Base-by-base conservation (phyloP, 2,113 vertebrate genomes). In the Silurus meridionalis region DNA sequence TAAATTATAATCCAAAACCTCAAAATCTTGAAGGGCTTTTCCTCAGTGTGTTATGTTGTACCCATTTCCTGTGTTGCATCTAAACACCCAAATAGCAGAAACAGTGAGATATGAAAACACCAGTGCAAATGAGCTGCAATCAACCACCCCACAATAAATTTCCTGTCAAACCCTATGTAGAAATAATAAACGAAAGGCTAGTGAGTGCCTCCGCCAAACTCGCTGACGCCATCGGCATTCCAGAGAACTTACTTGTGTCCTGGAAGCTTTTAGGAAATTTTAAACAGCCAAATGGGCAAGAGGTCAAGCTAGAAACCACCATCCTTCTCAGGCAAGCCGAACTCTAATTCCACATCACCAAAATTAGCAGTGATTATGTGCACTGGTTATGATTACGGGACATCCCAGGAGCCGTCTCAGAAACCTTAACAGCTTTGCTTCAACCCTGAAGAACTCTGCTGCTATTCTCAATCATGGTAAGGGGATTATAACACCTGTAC, bases 11-110 rank as follows among this genome's bases (percentile, higher is more conserved):
- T 50, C 37, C 28, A 52, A 6, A 58, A 60, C 28, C n/a, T 37
- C 28, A 48, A 28, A 83, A 53, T 5, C 23, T 28, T 4, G 21
- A 5, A 69, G 55, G 53, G 53, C 52, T 69, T 14, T 48, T 21
- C 23, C 53, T 61, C 28, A 58, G 85, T 86, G 58, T 91, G 89
- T 91, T 94, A 94, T 93, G 93, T 92, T 88, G 48, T 92, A 93
- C 91, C 83, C 90, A 92, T 91, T 96, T 96, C 95, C 95, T 95
- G 94, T 91, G 91, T 91, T 87, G 87, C 92, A 91, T 91, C 90
- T 92, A 94, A 97, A 94, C 90, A 92, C 80, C 7, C 89, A 87
- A 92, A 91, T 84, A 90, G 92, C 88, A 87, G 91, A 91, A 79
- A 88, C 89, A 94, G 90, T 91, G 92, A 95, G 92, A 82, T 86